phyloP scores from a whole-genome alignment of 2,797 vertebrate species.

The Leptatherina wallacei region DNA sequence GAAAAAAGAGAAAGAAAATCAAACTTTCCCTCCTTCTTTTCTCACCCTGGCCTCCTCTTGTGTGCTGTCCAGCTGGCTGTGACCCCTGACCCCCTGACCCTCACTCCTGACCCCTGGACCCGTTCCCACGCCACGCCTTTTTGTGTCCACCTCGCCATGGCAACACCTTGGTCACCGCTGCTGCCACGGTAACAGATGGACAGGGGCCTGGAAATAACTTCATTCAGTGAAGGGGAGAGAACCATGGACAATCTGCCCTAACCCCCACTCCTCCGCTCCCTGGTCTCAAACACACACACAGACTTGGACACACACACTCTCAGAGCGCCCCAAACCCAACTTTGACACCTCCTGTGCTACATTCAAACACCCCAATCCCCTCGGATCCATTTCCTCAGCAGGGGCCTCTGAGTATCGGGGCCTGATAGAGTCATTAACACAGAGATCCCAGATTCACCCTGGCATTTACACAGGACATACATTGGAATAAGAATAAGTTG shows the following conservation, averaged over 20 bases:
- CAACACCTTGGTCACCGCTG: conserved; percentile 81
- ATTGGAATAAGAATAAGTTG: conserved; percentile 50
- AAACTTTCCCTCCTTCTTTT: conserved; percentile 79
- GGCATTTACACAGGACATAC: conserved; percentile 50
- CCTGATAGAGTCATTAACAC: conserved; percentile 82
- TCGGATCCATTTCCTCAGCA: conserved; percentile 61
- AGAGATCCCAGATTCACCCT: conserved; percentile 66
- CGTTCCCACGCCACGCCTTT: conserved; percentile 88
- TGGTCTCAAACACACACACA: conserved; percentile 44
- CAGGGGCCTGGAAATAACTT: conserved; percentile 83
- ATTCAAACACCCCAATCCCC: conserved; percentile 64
- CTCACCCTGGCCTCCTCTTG: conserved; percentile 83
- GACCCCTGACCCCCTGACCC: conserved; percentile 82
- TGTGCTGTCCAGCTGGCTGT: conserved; percentile 86
- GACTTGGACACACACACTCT: conserved; percentile 38
- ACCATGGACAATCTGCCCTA: conserved; percentile 74
- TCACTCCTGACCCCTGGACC: conserved; percentile 86
- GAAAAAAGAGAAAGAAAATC: conserved; percentile 56
- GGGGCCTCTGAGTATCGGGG: conserved; percentile 62
- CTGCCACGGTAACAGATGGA: conserved; percentile 89
- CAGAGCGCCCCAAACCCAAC: conserved; percentile 47
- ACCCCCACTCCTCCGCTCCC: conserved; percentile 10
- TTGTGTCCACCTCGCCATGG: conserved; percentile 83
- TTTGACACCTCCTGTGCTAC: conserved; percentile 65
- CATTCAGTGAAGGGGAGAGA: conserved; percentile 74